These are phyloP conservation scores for Ectropis crepuscularia DNA, from an alignment of 2,888 invertebrate genomes.

Conservation along the genomic window DNA sequence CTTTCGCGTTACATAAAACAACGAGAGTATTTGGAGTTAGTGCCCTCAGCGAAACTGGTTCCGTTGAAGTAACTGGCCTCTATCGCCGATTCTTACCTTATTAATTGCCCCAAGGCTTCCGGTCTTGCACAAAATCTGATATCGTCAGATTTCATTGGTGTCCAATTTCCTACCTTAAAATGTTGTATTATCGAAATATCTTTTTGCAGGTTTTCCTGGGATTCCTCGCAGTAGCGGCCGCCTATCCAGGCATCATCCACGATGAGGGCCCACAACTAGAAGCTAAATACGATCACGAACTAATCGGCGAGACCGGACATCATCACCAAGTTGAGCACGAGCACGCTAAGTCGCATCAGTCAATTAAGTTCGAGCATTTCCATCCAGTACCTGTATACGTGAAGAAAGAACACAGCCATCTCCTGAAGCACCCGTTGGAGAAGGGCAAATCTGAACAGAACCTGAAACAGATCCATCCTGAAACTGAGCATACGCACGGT, in stretches of 20 bases:
- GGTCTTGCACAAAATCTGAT: slow-evolving; percentile 18
- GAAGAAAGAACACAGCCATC: slow-evolving; percentile 87
- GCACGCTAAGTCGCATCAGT: slow-evolving; percentile 89
- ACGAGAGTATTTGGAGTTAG: slow-evolving; percentile 49
- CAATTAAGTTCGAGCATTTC: slow-evolving; percentile 88
- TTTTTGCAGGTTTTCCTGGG: slow-evolving; percentile 76
- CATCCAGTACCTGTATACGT: slow-evolving; percentile 89
- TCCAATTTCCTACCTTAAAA: background rate
- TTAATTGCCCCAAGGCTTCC: slow-evolving; percentile 29
- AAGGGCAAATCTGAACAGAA: slow-evolving; percentile 86
- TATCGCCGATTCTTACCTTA: slow-evolving; percentile 40
- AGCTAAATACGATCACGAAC: slow-evolving; percentile 68
- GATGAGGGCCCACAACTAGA: slow-evolving; percentile 72
- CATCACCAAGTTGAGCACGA: slow-evolving; percentile 87
- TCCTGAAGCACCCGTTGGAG: slow-evolving; percentile 87
- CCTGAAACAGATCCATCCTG: slow-evolving; percentile 86
- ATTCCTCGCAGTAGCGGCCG: slow-evolving; percentile 74
- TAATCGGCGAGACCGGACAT: slow-evolving; percentile 80
- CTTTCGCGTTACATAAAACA: slow-evolving; percentile 64
- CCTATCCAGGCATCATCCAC: slow-evolving; percentile 76
- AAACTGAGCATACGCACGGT: slow-evolving; percentile 84
- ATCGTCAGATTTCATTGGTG: background rate
- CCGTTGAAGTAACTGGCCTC: slow-evolving; percentile 41
- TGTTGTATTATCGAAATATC: background rate
- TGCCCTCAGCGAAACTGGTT: slow-evolving; percentile 59